Evolutionary conservation across 2,888 invertebrate genomes (phyloP), one percentile per base, ranked within the genome.

Genomic region (Brenthis hecate): DNA sequence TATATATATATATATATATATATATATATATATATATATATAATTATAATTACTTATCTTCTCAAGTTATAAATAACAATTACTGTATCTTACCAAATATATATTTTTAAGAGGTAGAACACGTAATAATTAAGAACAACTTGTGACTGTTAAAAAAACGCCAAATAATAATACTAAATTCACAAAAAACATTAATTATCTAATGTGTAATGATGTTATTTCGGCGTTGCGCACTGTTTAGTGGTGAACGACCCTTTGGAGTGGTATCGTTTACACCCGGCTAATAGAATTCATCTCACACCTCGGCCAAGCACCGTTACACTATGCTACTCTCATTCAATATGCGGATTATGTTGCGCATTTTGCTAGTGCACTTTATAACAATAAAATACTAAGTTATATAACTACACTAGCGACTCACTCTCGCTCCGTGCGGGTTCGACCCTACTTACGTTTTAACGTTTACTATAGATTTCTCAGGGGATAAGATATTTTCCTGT

Each of bases 261-360:
- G 72, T 50, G 72, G 73, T 77, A 77, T 75, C 72, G 75, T 43
- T 72, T 73, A 72, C 82, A 82, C 81, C 79, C 81, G 80, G 76
- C 78, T 88, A 86, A 87, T 88, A 81, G 84, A 84, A 89, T 89
- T 87, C 89, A 86, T 87, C 85, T 88, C 89, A 86, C 88, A 88
- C 81, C 73, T 68, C 65, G 77, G 77, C 74, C 79, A 77, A 81
- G 82, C 81, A 80, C 88, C 87, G 89, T 89, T 88, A 88, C 85
- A 87, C 87, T 86, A 86, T 87, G 89, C 88, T 84, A 87, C 79
- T 71, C 77, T 80, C 73, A 76, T 80, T 78, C 82, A 82, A 84
- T 81, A 81, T 76, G 75, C 78, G 76, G 78, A 86, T 83, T 81
- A 81, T 72, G 81, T 87, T 87, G 81, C 82, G 77, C 83, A 87